Evolutionary conservation across 2,797 vertebrate species (phyloP), one percentile per base, ranked within the genome.

Genomic region (Tapirus indicus): DNA sequence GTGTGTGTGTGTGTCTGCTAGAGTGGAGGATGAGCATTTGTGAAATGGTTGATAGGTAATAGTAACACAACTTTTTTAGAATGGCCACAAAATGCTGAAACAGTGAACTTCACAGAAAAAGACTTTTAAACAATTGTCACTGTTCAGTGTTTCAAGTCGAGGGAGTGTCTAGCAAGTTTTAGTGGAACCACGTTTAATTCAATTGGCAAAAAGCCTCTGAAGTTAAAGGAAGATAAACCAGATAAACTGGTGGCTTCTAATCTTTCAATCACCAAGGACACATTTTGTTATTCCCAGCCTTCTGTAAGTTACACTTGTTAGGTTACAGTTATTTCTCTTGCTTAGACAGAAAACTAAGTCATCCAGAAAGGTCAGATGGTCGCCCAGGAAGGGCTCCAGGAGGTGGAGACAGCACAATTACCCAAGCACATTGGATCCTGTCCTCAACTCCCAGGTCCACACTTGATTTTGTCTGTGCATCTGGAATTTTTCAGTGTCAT

Each of bases 181-280:
- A 52, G 49, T 52, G 49, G 49, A 94, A 69, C 32, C 18, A n/a
- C 38, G 10, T 89, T 80, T 74, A 69, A 13, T 56, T 64, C 66
- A 85, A 27, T 5, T 41, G 32, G 23, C 78, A 75, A 47, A 86
- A 93, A 75, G 9, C 14, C 69, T 68, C 54, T 69, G 1, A 93
- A 62, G 41, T 83, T 85, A 75, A 79, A 95, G 90, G 41, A 78
- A 29, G 62, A 60, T 21, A n/a, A 5, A 47, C 7, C 56, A 78
- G 92, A 14, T 54, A 68, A 69, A 74, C 80, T 77, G 16, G 47
- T 60, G 54, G 25, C 60, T 86, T 89, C 71, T 56, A 38, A 69
- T 62, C 74, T 96, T 94, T 95, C 58, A 58, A 52, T 68, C 38
- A 32, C n/a, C 27, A 87, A 87, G n/a, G 18, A 74, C 41, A 27